phyloP scores from a whole-genome alignment of 2,888 invertebrate genomes.

The Oxyscelio sp. region DNA sequence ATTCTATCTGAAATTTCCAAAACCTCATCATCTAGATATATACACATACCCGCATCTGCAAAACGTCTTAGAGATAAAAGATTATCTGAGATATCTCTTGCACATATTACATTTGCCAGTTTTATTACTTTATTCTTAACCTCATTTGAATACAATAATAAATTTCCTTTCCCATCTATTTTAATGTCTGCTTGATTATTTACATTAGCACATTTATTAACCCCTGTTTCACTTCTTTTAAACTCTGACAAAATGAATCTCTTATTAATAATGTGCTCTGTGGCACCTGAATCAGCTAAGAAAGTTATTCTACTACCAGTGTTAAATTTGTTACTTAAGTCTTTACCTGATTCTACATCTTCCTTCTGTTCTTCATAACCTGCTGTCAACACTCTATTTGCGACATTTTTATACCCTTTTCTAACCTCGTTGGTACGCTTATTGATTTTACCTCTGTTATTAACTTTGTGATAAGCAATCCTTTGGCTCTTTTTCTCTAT shows the following conservation, averaged over 20 bases:
- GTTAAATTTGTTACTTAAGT: too few relatives aligned
- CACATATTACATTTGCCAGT: constrained; percentile 15
- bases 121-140: background rate
- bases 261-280: too few relatives aligned
- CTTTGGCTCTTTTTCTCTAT: too few relatives aligned
- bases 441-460: too few relatives aligned
- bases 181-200: constrained; percentile 11
- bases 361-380: too few relatives aligned
- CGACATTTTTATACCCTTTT: too few relatives aligned
- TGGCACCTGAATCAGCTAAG: too few relatives aligned
- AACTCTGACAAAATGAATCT: constrained; percentile 5
- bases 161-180: constrained; percentile 14
- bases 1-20: constrained; percentile 1
- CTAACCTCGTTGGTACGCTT: too few relatives aligned
- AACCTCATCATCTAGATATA: constrained; percentile 14
- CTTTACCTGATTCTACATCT: too few relatives aligned
- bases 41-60: constrained; percentile 12
- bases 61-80: constrained; percentile 6
- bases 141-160: background rate
- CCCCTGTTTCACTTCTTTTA: background rate
- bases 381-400: too few relatives aligned
- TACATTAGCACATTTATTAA: constrained; percentile 26
- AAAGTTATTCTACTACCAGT: too few relatives aligned
- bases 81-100: constrained; percentile 26
- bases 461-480: too few relatives aligned